A percentile compares a stretch with the other conserved stretches of the same genome.
These are phyloP conservation scores for Lepidocolaptes lacrymiger DNA, from an alignment of 2,797 vertebrate species.

Conservation along the genomic window DNA sequence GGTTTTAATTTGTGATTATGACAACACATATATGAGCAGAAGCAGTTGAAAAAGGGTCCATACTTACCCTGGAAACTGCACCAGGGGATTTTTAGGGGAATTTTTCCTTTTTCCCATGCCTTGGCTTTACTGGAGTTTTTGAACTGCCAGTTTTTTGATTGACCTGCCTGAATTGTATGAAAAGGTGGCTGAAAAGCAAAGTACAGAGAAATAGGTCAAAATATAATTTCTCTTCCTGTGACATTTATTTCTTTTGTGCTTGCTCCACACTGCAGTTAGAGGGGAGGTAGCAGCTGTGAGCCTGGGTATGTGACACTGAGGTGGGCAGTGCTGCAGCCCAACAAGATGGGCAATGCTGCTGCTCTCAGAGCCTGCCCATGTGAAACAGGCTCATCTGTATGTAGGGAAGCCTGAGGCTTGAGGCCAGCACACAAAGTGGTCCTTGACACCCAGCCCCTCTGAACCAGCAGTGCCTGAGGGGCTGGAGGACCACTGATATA, in stretches of 20 bases:
- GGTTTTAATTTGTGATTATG: conserved; percentile 50
- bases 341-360: neutral
- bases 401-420: neutral
- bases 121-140: neutral
- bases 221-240: neutral
- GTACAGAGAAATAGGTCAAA: neutral
- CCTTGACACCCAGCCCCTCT: neutral
- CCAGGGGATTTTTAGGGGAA: neutral
- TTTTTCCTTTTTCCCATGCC: neutral
- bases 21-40: neutral
- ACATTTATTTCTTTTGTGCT: neutral
- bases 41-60: neutral
- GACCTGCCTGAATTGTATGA: neutral
- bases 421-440: neutral
- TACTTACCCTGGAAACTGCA: neutral
- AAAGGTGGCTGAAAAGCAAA: neutral
- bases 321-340: neutral
- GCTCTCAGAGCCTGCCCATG: neutral
- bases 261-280: neutral
- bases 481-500: neutral
- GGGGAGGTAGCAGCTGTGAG: neutral
- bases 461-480: neutral
- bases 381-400: rapidly evolving
- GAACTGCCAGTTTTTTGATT: neutral
- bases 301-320: rapidly evolving